Evolutionary conservation across 2,797 vertebrate genomes (phyloP), one percentile per base, ranked within the genome.

Genomic region (Epinephelus coioides): DNA sequence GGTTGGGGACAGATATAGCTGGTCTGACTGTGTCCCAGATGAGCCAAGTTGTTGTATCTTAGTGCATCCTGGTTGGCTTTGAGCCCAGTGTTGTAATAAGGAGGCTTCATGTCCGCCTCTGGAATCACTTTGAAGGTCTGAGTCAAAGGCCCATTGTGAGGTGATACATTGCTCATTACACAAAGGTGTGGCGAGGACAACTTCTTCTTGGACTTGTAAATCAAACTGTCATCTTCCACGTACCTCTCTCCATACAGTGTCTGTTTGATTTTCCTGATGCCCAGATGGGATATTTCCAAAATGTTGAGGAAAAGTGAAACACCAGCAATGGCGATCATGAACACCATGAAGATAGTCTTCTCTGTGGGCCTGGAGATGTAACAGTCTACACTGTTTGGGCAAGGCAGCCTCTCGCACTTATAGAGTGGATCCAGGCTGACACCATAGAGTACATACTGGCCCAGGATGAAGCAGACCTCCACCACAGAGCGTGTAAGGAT

Each of bases 261-360:
- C 82, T 94, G 96, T 86, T 92, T 96, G 87, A 98, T 96, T 89
- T 97, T 97, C 85, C 90, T 96, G 54, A 97, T 62, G 38, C 97
- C 98, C 79, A 99, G 88, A 84, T 98, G 97, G 87, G 96, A 96
- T 88, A 99, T 97, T 93, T 99, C 97, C 57, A 98, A 85, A 75
- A 98, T 76, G 91, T 97, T 99, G 63, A 99, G 94, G 84, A 98
- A 95, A n/a, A 99, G 94, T 59, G 97, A 99, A 76, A 98, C 95
- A 0, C 95, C 96, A 17, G 97, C 96, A 2, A 98, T 98, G 78
- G 89, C 94, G 6, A 97, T 94, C 98, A 99, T 99, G 87, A 99
- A 99, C 34, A 97, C 93, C 97, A 99, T 98, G 86, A 99, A 99
- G 86, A 99, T 96, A 44, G 97, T 97, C 90, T 99, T 99, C 91